Evolutionary conservation across 1,140 invertebrate species (phyloP), one percentile per base, ranked within the genome.

Genomic region (Drosophila orosa): DNA sequence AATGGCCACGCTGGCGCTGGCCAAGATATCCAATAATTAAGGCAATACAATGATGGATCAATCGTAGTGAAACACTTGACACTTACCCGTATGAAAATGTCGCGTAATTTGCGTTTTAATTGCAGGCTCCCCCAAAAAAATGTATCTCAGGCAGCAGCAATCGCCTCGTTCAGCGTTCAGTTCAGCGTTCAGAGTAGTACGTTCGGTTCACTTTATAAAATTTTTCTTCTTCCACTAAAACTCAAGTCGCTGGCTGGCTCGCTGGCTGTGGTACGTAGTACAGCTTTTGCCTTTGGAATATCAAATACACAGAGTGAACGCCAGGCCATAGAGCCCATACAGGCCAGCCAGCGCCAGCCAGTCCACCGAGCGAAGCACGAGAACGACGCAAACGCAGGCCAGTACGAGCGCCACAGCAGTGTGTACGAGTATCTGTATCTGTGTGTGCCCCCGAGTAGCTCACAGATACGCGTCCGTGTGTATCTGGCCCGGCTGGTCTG

Each of bases 221-320:
- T 80, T 87, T 87, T 89, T 54, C 50, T 87, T 87, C 84, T 87
- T 89, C 76, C 72, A 83, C 83, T 84, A 89, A 87, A 80, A 78
- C 80, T 71, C 80, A 80, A 87, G 83, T 80, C 80, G 65, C 61
- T 47, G 35, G 37, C 35, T 71, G 17, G 48, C 48, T 33, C 17
- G 29, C 48, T 52, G 48, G n/a, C n/a, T n/a, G n/a, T n/a, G n/a
- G 73, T 76, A 76, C 67, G 60, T 79, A 72, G 82, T 89, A 79
- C 83, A 85, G 82, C 82, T 83, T 79, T 87, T 87, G 83, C 83
- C 83, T 87, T 87, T 87, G 83, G 84, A 87, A 87, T 89, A 87
- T 87, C 83, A 86, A 86, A 86, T 86, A 86, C 83, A 86, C 83
- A 80, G 84, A 89, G 86, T 73, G 83, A 87, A 80, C 71, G 75